Evolutionary conservation across 2,797 vertebrate species (phyloP), one percentile per base, ranked within the genome.

Genomic region (Crenichthys baileyi): DNA sequence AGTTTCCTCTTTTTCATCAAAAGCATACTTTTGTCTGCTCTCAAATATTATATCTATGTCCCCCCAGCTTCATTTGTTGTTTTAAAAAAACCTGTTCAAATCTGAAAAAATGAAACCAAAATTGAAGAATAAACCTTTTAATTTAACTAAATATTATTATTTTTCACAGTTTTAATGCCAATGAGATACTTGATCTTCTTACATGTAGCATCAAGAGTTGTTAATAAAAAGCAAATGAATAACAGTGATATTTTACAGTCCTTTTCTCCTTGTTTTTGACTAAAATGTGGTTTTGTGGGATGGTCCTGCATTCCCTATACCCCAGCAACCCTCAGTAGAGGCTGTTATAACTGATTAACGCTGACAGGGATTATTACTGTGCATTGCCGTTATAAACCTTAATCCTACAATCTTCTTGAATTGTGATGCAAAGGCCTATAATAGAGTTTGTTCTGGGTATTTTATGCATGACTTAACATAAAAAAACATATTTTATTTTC

Each of bases 361-460:
- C 50, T 73, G 58, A 78, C 56, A 56, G 50, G 50, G 65, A 67
- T 82, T 79, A 75, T 75, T 72, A 50, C 51, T 71, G 39, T 29
- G 22, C 1, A 1, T 46, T 44, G 29, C 58, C n/a, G 3, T 76
- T 77, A 76, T 76, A 75, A 82, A 70, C 41, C 75, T 75, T 60
- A 72, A 60, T 67, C 26, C 24, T 80, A 36, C 36, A 70, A 68
- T 78, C 77, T 70, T 72, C 72, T 63, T 60, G n/a, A 74, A 60
- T 60, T 70, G 77, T 55, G 50, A 67, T 46, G 61, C 77, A 67
- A 18, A 73, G 13, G 22, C 48, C 39, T 2, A 11, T 44, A 53
- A 63, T 51, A 53, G 13, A 50, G 8, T 18, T 44, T 18, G 46
- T 15, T 53, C 51, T 65, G 44, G 7, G 31, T 39, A 4, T 53